Conservation (phyloP, 2,797 vertebrate species). For the Hemibagrus guttatus region DNA sequence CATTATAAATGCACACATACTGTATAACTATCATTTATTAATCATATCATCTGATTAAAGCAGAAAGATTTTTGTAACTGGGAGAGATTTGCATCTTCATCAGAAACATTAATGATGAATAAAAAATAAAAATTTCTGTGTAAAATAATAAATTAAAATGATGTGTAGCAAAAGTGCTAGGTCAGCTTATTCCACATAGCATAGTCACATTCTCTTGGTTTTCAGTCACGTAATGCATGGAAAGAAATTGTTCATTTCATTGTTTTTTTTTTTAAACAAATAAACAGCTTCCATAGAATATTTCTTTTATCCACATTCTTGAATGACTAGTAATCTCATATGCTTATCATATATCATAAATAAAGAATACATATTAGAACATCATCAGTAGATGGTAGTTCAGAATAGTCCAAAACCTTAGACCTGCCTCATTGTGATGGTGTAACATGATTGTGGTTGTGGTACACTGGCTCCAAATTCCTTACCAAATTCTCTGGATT, state of each 20-base stretch:
- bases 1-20: background rate
- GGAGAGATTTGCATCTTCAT: background rate
- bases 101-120: background rate
- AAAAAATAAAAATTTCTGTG: too few relatives aligned
- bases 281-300: background rate
- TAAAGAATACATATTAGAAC: background rate
- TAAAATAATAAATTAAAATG: background rate
- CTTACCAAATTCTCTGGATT: constrained; percentile 23
- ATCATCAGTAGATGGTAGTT: background rate
- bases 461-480: constrained; percentile 1
- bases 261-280: background rate
- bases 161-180: background rate
- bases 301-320: too few relatives aligned
- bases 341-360: background rate
- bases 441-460: background rate
- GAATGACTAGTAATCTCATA: background rate
- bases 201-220: background rate
- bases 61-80: background rate
- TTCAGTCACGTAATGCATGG: background rate
- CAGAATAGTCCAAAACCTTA: background rate
- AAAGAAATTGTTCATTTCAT: background rate
- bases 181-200: background rate
- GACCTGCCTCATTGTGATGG: background rate
- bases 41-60: background rate
- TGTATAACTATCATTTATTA: background rate